Evolutionary conservation across 2,888 invertebrate genomes (phyloP).

Genomic region (Drosophila meridionalis): DNA sequence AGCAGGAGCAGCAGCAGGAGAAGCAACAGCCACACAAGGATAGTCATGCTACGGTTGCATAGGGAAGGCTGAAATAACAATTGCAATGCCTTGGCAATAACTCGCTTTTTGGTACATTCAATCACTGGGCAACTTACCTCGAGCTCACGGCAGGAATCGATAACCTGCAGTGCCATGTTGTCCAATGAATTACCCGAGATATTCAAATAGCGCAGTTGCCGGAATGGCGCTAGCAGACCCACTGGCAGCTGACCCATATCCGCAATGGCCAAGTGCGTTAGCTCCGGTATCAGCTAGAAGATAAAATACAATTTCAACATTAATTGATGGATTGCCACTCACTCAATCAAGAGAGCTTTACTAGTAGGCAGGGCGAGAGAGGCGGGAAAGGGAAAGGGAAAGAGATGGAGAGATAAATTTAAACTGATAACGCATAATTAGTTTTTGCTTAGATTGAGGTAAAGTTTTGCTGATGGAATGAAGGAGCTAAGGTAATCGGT

Average conservation of each 20-base stretch:
- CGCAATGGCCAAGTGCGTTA: constrained; percentile 84
- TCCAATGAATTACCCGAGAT: constrained; percentile 90
- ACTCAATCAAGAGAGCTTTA: constrained; percentile 20
- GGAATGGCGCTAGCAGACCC: constrained; percentile 84
- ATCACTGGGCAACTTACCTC: constrained; percentile 80
- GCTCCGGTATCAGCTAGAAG: constrained; percentile 82
- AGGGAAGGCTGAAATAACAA: neutral
- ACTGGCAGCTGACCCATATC: constrained; percentile 85
- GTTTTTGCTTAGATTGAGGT: neutral
- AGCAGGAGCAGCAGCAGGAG: neutral
- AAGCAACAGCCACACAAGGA: neutral
- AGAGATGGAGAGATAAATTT: neutral
- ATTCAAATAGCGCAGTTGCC: constrained; percentile 88
- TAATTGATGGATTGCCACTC: constrained; percentile 36
- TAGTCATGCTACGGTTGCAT: constrained; percentile 3
- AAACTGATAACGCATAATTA: neutral
- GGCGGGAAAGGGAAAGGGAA: neutral
- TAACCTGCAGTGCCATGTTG: constrained; percentile 84
- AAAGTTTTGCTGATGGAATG: neutral
- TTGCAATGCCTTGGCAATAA: constrained; percentile 13
- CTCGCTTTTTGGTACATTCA: constrained; percentile 21
- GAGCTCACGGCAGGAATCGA: constrained; percentile 84
- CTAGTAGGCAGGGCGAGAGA: neutral
- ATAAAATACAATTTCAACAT: constrained; percentile 15
- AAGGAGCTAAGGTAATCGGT: neutral